Conservation (phyloP, 2,113 vertebrate species). For the Aldabrachelys gigantea region DNA sequence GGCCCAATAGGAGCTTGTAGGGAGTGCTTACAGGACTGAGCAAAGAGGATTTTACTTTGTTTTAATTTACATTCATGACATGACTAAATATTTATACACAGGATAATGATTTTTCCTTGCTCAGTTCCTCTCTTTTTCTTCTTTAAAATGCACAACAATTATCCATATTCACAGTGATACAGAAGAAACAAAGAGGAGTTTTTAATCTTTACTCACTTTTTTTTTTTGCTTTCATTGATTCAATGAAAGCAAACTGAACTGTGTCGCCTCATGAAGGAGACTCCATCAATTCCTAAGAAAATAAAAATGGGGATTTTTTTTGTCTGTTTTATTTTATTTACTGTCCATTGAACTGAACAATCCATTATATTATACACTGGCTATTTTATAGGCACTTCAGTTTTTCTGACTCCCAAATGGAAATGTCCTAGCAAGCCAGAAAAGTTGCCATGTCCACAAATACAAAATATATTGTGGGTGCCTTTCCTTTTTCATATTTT, state of each 20-base stretch:
- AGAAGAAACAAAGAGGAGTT: neutral
- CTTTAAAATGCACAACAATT: neutral
- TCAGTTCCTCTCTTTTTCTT: neutral
- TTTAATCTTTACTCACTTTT: neutral
- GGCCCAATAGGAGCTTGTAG: neutral
- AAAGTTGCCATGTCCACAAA: neutral
- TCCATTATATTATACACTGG: neutral
- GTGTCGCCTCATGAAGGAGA: neutral
- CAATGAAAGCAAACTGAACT: neutral
- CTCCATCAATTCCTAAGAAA: neutral
- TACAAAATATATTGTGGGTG: neutral
- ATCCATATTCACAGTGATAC: neutral
- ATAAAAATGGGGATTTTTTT: neutral
- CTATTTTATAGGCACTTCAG: neutral
- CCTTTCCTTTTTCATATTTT: neutral
- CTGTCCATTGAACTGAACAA: neutral
- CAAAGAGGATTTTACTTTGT: neutral
- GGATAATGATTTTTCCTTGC: neutral
- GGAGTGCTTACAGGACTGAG: neutral
- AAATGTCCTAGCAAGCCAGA: neutral
- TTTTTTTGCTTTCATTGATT: neutral
- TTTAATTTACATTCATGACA: neutral
- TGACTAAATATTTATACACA: neutral
- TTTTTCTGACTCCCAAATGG: neutral
- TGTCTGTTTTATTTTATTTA: neutral